Evolutionary conservation across 2,113 vertebrate species (phyloP).

Genomic region (Heterocephalus glaber): DNA sequence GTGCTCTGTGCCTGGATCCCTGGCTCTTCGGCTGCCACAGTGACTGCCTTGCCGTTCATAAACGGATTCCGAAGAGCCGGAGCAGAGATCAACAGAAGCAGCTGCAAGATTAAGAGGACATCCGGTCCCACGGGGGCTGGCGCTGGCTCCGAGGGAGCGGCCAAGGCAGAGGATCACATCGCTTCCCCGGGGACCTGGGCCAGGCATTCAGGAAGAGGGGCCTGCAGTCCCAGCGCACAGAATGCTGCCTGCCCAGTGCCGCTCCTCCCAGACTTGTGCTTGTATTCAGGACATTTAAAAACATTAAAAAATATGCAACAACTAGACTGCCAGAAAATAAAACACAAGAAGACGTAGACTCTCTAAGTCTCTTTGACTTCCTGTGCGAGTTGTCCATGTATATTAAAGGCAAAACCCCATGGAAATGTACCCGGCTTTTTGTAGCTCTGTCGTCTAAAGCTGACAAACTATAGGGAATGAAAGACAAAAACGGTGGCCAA

Average conservation of each 20-base stretch:
- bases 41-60: neutral
- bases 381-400: rapidly evolving
- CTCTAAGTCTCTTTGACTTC: neutral
- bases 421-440: neutral
- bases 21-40: neutral
- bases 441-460: neutral
- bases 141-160: neutral
- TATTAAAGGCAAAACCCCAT: neutral
- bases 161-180: neutral
- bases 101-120: constrained; percentile 67
- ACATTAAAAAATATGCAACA: neutral
- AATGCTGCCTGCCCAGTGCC: neutral
- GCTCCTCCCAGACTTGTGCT: neutral
- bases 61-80: neutral
- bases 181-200: neutral
- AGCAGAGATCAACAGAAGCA: neutral
- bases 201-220: neutral
- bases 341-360: neutral
- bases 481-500: neutral
- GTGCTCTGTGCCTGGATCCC: neutral
- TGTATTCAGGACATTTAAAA: constrained; percentile 7
- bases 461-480: constrained; percentile 1
- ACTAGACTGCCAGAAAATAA: neutral
- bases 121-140: constrained; percentile 42
- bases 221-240: neutral